Evolutionary conservation across 2,888 invertebrate species (phyloP), one percentile per base, ranked within the genome.

Genomic region (Zygothrica quintamaculata): DNA sequence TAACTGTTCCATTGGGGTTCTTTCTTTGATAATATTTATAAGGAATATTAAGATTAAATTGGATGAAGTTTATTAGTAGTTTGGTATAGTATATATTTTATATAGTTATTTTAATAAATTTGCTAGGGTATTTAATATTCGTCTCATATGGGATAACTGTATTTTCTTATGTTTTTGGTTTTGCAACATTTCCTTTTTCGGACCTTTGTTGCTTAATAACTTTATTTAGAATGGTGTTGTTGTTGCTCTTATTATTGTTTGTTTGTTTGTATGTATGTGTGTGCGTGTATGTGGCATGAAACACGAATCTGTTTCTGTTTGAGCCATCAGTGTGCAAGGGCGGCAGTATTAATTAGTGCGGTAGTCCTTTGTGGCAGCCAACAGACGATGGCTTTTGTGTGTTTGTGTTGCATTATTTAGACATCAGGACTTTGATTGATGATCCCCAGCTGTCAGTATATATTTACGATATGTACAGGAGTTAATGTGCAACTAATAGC

Each of bases 371-470:
- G 74, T 86, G 80, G 77, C 66, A 71, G 62, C 33, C 62, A 13
- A 53, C 60, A 39, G 42, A 46, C 40, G 51, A 57, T 56, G 40
- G 40, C 51, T 55, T 57, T 46, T 47, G 31, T 68, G 50, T 62
- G 29, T 37, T 29, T 53, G 66, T 66, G 62, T 75, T 68, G 81
- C 52, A 57, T 80, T 86, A 80, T 86, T 80, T 86, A 86, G 80
- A 81, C 84, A 81, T 81, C 87, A 86, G 64, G 84, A 80, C 71
- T 48, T 79, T 81, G 80, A 81, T 81, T 81, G 80, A 81, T 81
- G 77, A 67, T 29, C 36, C 47, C 11, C 11, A n/a, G 18, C 25
- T 47, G 29, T 15, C 44, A 26, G 33, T 48, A 16, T 59, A 31
- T 52, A 13, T 31, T 8, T 12, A 25, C 46, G 13, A 31, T 33